These are phyloP conservation scores for Leptinotarsa haldemani DNA, from an alignment of 2,888 invertebrate genomes.

Conservation along the genomic window DNA sequence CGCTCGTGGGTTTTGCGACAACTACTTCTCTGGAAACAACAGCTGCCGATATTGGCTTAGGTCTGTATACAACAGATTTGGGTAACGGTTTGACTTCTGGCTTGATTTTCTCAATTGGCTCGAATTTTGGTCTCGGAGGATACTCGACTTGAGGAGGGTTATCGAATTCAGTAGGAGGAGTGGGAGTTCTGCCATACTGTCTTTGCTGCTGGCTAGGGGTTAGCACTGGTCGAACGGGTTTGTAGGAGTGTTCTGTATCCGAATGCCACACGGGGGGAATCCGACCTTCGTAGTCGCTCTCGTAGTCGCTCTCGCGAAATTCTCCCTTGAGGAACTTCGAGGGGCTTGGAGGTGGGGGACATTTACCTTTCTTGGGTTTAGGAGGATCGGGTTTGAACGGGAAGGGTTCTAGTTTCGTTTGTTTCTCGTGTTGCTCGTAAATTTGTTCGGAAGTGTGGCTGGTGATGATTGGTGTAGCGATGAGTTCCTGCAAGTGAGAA, in stretches of 20 bases:
- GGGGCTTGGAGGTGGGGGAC: constrained; percentile 71
- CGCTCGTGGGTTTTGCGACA: constrained; percentile 58
- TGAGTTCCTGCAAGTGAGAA: constrained; percentile 67
- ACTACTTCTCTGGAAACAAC: constrained; percentile 55
- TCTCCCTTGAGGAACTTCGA: constrained; percentile 76
- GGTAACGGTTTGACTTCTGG: constrained; percentile 63
- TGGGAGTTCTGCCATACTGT: constrained; percentile 67
- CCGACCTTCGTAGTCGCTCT: constrained; percentile 77
- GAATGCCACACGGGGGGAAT: constrained; percentile 74
- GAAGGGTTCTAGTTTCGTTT: constrained; percentile 65
- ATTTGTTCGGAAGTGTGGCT: constrained; percentile 64
- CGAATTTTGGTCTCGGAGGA: constrained; percentile 70
- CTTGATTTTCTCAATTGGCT: constrained; percentile 69
- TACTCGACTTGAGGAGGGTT: constrained; percentile 65
- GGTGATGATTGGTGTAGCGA: constrained; percentile 68
- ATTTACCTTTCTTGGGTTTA: constrained; percentile 61
- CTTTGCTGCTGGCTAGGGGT: constrained; percentile 68
- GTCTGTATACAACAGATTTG: constrained; percentile 67
- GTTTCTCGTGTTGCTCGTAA: constrained; percentile 59
- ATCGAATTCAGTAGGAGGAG: constrained; percentile 72
- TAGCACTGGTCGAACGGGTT: constrained; percentile 70
- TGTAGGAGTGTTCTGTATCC: constrained; percentile 70
- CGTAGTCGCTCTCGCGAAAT: constrained; percentile 77
- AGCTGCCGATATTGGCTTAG: constrained; percentile 67
- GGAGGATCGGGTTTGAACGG: constrained; percentile 65